These are phyloP conservation scores for Rotaria macrura DNA, from an alignment of 2,888 invertebrate genomes.

Conservation along the genomic window DNA sequence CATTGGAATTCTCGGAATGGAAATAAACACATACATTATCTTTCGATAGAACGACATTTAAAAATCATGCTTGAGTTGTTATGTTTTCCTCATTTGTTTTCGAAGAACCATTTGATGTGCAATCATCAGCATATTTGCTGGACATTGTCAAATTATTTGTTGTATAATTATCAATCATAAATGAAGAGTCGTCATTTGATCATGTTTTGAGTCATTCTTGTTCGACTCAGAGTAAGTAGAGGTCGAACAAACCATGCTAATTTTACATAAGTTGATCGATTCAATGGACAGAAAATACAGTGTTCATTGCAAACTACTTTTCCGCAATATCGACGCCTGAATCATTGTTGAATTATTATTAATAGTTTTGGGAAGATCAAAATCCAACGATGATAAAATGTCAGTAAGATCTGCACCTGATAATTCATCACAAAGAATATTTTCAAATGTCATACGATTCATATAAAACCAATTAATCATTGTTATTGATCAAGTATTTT, in stretches of 20 bases:
- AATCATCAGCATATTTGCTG: too few species aligned
- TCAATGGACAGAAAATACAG: neutral
- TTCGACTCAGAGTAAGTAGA: slow-evolving; percentile 32
- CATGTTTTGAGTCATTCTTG: too few species aligned
- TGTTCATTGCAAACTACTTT: neutral
- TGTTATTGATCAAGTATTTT: neutral
- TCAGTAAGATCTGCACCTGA: neutral
- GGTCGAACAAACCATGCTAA: neutral
- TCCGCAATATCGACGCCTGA: neutral
- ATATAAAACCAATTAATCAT: neutral
- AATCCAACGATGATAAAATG: neutral
- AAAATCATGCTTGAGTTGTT: too few species aligned
- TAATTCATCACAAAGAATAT: neutral
- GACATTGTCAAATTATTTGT: too few species aligned
- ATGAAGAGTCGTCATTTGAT: too few species aligned
- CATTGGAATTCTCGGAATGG: too few species aligned
- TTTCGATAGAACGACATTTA: too few species aligned
- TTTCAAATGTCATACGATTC: neutral
- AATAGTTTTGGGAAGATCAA: neutral
- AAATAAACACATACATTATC: too few species aligned
- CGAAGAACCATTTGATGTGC: too few species aligned
- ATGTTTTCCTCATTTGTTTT: too few species aligned
- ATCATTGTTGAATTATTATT: neutral
- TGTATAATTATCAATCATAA: too few species aligned
- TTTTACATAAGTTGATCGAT: neutral